Conservation (phyloP, 2,888 invertebrate species). For the Lottia gigantea region DNA sequence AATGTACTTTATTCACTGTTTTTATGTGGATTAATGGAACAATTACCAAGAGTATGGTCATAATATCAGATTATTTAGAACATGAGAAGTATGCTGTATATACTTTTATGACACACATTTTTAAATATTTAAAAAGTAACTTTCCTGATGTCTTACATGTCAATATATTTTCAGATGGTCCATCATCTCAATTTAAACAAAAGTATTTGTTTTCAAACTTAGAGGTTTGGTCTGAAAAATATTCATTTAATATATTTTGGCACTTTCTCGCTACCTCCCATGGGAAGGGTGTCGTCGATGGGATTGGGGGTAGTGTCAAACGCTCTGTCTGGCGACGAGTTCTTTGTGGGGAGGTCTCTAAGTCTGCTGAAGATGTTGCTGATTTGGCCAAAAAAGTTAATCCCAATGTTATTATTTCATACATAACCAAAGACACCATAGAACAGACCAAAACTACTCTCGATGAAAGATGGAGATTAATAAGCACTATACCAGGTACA, state of each 20-base stretch:
- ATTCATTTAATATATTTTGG: not conserved
- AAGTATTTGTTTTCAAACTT: not conserved
- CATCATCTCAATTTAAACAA: slow-evolving; percentile 12
- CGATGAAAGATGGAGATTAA: no score
- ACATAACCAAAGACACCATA: no score
- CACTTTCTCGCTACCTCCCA: not conserved
- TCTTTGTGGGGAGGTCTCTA: not conserved
- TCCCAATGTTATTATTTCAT: not conserved
- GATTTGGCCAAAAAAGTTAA: no score
- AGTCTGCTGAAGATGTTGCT: no score
- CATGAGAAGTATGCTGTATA: slow-evolving; percentile 1
- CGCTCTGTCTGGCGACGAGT: not conserved
- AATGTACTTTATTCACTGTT: not conserved
- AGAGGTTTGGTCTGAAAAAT: not conserved
- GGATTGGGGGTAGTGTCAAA: slow-evolving; percentile 4
- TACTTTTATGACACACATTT: not conserved
- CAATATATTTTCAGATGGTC: slow-evolving; percentile 7
- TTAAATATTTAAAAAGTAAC: not conserved
- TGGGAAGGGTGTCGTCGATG: not conserved
- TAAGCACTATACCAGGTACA: no score
- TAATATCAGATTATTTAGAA: not conserved
- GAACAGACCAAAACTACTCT: no score
- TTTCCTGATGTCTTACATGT: not conserved
- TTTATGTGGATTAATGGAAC: not conserved
- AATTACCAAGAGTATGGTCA: not conserved